phyloP scores from a whole-genome alignment of 1,140 invertebrate species.

The Drosophila orena region DNA sequence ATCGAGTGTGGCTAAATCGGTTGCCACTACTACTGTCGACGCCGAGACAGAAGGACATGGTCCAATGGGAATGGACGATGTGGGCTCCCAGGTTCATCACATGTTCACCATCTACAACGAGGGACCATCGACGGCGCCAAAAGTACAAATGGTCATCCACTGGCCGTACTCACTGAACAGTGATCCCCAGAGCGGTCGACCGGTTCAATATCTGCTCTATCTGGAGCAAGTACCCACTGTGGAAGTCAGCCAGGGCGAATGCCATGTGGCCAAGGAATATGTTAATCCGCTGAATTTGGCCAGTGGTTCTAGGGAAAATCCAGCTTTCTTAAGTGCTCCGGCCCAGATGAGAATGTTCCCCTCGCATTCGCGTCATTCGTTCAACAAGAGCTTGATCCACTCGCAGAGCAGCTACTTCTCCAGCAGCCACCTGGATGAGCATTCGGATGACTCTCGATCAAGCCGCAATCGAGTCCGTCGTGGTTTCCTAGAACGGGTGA shows the following conservation, averaged over 20 bases:
- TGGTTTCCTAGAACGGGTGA: slow-evolving; percentile 89
- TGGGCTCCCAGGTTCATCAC: slow-evolving; percentile 93
- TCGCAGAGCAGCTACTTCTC: slow-evolving; percentile 24
- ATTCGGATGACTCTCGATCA: background rate
- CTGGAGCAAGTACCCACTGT: slow-evolving; percentile 92
- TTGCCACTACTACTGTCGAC: background rate
- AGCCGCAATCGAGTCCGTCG: slow-evolving; percentile 85
- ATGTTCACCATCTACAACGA: slow-evolving; percentile 94
- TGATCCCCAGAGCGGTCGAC: slow-evolving; percentile 85
- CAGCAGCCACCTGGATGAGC: slow-evolving; percentile 2
- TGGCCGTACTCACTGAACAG: slow-evolving; percentile 96
- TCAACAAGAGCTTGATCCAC: slow-evolving; percentile 33
- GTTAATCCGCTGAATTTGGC: slow-evolving; percentile 90
- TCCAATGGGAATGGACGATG: slow-evolving; percentile 92
- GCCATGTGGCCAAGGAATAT: slow-evolving; percentile 86
- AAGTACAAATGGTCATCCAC: slow-evolving; percentile 91
- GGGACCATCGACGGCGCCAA: slow-evolving; percentile 93
- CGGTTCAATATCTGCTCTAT: slow-evolving; percentile 96
- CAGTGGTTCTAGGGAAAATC: slow-evolving; percentile 81
- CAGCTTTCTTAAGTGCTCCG: slow-evolving; percentile 51
- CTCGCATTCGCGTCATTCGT: slow-evolving; percentile 4
- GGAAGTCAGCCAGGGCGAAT: slow-evolving; percentile 89
- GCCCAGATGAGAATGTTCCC: slow-evolving; percentile 67
- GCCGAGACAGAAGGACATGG: slow-evolving; percentile 84
- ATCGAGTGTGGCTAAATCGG: slow-evolving; percentile 86